Conservation (phyloP, 2,113 vertebrate species). For the Neotragus moschatus region DNA sequence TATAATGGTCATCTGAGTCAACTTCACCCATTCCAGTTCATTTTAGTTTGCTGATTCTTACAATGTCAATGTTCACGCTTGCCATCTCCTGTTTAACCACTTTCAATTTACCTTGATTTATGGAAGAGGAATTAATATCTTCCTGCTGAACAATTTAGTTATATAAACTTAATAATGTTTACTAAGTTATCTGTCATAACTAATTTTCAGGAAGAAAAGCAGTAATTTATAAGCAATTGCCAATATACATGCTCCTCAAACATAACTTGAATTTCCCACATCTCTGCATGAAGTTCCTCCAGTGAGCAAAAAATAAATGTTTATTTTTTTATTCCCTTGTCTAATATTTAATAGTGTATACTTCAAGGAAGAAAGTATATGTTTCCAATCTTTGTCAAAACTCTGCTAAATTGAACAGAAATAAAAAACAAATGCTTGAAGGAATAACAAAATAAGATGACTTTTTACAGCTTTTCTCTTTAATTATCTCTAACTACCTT, state of each 20-base stretch:
- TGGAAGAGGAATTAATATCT: neutral
- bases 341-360: neutral
- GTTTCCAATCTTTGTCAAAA: neutral
- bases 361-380: neutral
- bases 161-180: neutral
- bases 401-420: neutral
- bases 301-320: neutral
- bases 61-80: neutral
- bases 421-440: neutral
- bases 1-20: neutral
- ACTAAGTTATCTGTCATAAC: neutral
- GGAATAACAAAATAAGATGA: neutral
- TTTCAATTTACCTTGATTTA: neutral
- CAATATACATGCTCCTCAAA: neutral
- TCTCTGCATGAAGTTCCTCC: neutral
- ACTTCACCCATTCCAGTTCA: neutral
- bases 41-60: neutral
- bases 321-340: neutral
- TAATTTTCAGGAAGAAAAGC: neutral
- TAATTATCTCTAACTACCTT: neutral
- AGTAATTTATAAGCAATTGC: neutral
- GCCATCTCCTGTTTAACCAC: neutral
- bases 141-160: neutral
- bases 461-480: neutral
- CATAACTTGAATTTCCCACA: neutral